Conservation (phyloP, 2,888 invertebrate species). For the Erebia epiphron region DNA sequence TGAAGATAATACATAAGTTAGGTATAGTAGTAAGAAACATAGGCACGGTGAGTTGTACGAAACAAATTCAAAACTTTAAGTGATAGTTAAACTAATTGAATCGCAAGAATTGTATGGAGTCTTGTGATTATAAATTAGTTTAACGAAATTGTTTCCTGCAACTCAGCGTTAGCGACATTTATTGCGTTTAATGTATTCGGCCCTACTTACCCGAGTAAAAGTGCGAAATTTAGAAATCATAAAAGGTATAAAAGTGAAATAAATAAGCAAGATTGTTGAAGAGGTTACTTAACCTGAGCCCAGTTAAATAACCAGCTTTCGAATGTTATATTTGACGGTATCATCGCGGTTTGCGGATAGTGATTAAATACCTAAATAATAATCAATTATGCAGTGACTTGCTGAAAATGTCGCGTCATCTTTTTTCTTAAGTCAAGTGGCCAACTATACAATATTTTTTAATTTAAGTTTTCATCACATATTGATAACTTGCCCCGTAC, state of each 20-base stretch:
- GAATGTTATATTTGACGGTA: conserved; percentile 38
- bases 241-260: conserved; percentile 22
- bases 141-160: no score
- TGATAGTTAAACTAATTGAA: no score
- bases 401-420: conserved; percentile 1
- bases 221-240: conserved; percentile 25
- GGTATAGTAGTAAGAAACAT: no score
- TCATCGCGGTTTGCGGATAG: conserved; percentile 31
- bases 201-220: conserved; percentile 19
- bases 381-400: conserved; percentile 30
- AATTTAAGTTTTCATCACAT: conserved; percentile 2
- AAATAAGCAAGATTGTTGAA: conserved; percentile 21
- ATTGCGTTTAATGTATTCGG: conserved; percentile 7
- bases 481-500: background rate
- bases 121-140: no score
- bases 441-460: background rate
- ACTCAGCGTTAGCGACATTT: background rate
- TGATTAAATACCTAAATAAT: conserved; percentile 21
- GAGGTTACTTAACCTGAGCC: conserved; percentile 24
- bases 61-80: no score
- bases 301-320: conserved; percentile 41
- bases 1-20: no score
- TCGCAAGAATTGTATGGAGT: no score
- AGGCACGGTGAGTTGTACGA: no score
- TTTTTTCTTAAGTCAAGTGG: background rate